Evolutionary conservation across 2,797 vertebrate species (phyloP).

Genomic region (Eospalax fontanierii): DNA sequence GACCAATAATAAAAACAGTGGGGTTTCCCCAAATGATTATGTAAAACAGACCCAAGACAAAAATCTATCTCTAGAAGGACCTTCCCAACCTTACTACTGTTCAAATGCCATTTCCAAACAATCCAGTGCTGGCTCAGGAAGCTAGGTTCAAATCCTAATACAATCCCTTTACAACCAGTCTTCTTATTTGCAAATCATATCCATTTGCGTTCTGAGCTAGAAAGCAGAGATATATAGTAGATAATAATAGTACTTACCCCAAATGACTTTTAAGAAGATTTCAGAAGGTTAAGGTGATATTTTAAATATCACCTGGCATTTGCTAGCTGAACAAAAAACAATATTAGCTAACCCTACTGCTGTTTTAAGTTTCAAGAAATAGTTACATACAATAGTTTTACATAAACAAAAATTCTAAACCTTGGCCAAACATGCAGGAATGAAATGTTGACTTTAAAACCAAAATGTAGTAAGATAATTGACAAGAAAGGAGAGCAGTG

Average conservation of each 20-base stretch:
- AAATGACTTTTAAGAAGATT: not conserved
- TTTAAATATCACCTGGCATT: not conserved
- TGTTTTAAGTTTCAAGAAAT: slow-evolving; percentile 34
- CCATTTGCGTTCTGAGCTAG: not conserved
- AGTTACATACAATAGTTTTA: not conserved
- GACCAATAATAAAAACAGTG: slow-evolving; percentile 1
- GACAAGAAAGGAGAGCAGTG: not conserved
- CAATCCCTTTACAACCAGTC: not conserved
- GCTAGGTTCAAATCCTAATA: not conserved
- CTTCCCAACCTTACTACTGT: not conserved
- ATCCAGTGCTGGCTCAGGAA: not conserved
- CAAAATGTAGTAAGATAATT: not conserved
- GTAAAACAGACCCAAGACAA: not conserved
- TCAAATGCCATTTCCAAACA: slow-evolving; percentile 27
- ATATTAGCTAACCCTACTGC: not conserved
- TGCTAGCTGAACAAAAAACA: slow-evolving; percentile 19
- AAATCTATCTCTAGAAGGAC: not conserved
- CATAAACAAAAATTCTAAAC: not conserved
- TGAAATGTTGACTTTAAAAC: slow-evolving; percentile 8
- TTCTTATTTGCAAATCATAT: slow-evolving; percentile 7
- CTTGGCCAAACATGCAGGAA: slow-evolving; percentile 3
- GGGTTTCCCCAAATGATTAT: not conserved
- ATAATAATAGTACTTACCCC: not conserved
- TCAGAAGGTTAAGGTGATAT: not conserved
- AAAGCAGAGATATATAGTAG: too few species aligned